These are phyloP conservation scores for Kradibia gibbosae DNA, from an alignment of 1,140 invertebrate species.

Conservation along the genomic window DNA sequence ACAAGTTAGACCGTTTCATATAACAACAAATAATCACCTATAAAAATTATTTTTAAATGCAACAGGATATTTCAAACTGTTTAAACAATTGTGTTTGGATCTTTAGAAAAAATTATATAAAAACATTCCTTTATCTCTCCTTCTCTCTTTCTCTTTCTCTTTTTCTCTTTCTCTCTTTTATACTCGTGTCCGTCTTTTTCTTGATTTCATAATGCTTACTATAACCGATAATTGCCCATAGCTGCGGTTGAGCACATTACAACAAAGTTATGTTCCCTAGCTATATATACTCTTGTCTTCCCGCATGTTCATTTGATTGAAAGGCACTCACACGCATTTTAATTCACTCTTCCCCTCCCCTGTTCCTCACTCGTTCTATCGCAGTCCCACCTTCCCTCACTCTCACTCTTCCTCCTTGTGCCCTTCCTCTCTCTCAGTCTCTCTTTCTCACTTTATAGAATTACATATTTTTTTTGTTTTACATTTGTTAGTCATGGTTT, in stretches of 20 bases:
- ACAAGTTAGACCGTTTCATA: neutral
- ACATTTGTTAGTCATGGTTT: neutral
- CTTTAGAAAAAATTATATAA: neutral
- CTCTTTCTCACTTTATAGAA: neutral
- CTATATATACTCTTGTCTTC: neutral
- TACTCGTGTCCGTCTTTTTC: too few relatives aligned
- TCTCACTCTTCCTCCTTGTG: neutral
- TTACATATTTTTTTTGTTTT: neutral
- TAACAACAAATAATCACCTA: neutral
- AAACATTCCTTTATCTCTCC: neutral
- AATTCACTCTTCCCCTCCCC: neutral
- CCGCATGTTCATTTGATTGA: neutral
- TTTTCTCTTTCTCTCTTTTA: neutral
- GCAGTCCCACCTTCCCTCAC: neutral
- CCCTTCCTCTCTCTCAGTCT: neutral
- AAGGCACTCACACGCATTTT: too few relatives aligned
- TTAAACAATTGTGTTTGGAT: neutral
- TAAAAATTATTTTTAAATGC: neutral
- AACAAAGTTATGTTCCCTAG: neutral
- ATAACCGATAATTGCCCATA: neutral
- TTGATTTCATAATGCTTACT: neutral
- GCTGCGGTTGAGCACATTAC: neutral
- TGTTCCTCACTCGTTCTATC: neutral
- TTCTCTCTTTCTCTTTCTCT: slow-evolving; percentile 15
- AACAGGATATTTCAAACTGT: neutral